A percentile compares a stretch with the other conserved stretches of the same genome.
Evolutionary conservation across 2,113 vertebrate species (phyloP).

Genomic region (Anoura caudifer): DNA sequence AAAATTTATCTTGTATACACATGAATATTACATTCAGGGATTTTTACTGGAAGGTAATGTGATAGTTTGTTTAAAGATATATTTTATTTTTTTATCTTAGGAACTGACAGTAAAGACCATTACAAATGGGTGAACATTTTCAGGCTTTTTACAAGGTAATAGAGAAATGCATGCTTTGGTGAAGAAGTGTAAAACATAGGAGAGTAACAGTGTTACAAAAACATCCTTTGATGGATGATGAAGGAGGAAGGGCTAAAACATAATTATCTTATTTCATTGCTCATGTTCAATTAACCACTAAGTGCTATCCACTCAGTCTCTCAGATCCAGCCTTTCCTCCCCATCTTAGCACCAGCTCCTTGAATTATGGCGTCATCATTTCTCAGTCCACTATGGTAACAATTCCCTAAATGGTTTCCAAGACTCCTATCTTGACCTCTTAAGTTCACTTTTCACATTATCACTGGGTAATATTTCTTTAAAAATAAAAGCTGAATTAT

Average conservation of each 20-base stretch:
- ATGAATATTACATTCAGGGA: background rate
- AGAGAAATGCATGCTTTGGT: background rate
- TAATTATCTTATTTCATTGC: constrained; percentile 34
- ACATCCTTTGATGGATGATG: constrained; percentile 27
- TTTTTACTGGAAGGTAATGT: background rate
- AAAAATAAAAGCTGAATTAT: background rate
- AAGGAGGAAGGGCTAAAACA: constrained; percentile 33
- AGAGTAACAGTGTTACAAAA: background rate
- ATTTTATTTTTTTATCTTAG: constrained; percentile 40
- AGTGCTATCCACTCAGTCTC: background rate
- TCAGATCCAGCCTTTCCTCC: background rate
- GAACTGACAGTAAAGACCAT: constrained; percentile 26
- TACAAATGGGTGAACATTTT: constrained; percentile 46
- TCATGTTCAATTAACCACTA: constrained; percentile 51
- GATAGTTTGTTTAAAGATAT: constrained; percentile 13
- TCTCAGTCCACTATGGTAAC: constrained; percentile 16
- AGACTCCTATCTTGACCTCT: constrained; percentile 6
- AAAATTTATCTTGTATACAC: background rate
- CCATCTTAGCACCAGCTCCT: background rate
- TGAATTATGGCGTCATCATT: constrained; percentile 48
- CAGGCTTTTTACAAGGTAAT: constrained; percentile 50
- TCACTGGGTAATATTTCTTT: constrained; percentile 41
- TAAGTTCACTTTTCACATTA: constrained; percentile 52
- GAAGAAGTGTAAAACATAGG: constrained; percentile 32
- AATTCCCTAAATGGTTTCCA: constrained; percentile 66